Evolutionary conservation across 2,888 invertebrate genomes (phyloP).

Genomic region (Lepeophtheirus nordmannii): DNA sequence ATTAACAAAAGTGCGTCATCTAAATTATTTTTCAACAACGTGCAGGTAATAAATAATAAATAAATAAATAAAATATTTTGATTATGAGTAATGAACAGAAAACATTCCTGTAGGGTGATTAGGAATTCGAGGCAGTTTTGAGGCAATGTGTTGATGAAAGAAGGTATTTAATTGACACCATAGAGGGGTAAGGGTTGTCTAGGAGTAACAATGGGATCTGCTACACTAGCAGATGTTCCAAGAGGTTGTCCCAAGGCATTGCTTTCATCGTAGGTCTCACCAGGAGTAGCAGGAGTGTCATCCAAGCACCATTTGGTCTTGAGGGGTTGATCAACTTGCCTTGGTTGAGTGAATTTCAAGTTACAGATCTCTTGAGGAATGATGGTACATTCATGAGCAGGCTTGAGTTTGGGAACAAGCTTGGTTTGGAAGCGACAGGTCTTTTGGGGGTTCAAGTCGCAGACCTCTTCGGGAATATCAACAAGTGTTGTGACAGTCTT

Average conservation of each 20-base stretch:
- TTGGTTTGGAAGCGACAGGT: constrained; percentile 13
- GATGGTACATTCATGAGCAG: constrained; percentile 18
- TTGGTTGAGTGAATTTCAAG: constrained; percentile 9
- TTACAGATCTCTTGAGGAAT: constrained; percentile 21
- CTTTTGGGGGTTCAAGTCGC: constrained; percentile 23
- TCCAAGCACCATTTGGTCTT: constrained; percentile 20
- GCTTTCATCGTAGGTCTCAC: constrained; percentile 8
- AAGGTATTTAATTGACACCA: too few relatives aligned
- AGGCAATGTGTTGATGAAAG: too few relatives aligned
- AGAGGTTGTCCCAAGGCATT: constrained; percentile 12
- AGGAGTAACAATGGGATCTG: too few relatives aligned
- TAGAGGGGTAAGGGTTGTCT: too few relatives aligned
- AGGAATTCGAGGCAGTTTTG: too few relatives aligned
- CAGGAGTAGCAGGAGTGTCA: not conserved
- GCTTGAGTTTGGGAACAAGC: constrained; percentile 17
- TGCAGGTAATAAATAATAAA: too few relatives aligned
- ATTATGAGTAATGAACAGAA: too few relatives aligned
- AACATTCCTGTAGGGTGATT: too few relatives aligned
- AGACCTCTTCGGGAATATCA: constrained; percentile 16
- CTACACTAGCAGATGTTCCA: not conserved
- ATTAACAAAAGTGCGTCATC: too few relatives aligned
- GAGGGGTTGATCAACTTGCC: not conserved
- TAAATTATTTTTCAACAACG: too few relatives aligned
- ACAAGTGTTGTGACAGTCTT: not conserved
- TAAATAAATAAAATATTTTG: too few relatives aligned